Conservation (phyloP, 2,888 invertebrate species). For the Lymantria monacha region DNA sequence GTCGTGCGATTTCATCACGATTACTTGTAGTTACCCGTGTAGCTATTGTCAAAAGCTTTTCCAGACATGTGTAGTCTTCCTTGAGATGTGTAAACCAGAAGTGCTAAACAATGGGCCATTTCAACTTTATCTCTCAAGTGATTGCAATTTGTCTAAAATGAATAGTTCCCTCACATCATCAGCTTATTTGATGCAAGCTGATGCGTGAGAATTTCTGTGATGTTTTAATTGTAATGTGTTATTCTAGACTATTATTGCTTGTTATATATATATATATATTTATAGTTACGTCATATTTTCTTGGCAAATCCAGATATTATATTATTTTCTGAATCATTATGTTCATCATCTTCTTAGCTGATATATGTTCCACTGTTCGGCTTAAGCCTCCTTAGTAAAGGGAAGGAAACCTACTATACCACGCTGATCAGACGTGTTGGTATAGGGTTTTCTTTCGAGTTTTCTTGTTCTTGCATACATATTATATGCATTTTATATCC, state of each 20-base stretch:
- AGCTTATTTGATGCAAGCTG: constrained; percentile 39
- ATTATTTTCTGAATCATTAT: too few species aligned
- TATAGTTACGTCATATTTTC: too few species aligned
- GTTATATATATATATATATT: too few species aligned
- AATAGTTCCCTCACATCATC: constrained; percentile 41
- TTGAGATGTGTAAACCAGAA: constrained; percentile 60
- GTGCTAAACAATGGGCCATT: constrained; percentile 50
- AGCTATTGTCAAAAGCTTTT: constrained; percentile 32
- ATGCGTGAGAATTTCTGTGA: constrained; percentile 32
- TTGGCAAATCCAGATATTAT: too few species aligned
- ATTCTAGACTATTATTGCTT: not conserved
- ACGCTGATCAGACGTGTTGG: too few species aligned
- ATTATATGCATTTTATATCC: too few species aligned
- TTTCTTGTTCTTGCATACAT: too few species aligned
- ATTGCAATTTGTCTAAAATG: constrained; percentile 54
- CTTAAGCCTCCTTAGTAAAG: too few species aligned
- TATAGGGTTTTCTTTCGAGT: too few species aligned
- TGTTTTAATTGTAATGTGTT: constrained; percentile 8
- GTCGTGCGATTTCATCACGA: constrained; percentile 11
- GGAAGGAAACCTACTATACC: too few species aligned
- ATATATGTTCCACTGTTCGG: too few species aligned
- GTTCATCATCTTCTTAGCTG: too few species aligned
- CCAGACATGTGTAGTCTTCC: constrained; percentile 39
- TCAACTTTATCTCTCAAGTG: constrained; percentile 52
- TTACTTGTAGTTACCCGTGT: constrained; percentile 12